A percentile compares a stretch with the other conserved stretches of the same genome.
These are phyloP conservation scores for Rhysida immarginata DNA, from an alignment of 1,140 invertebrate genomes.

Conservation along the genomic window DNA sequence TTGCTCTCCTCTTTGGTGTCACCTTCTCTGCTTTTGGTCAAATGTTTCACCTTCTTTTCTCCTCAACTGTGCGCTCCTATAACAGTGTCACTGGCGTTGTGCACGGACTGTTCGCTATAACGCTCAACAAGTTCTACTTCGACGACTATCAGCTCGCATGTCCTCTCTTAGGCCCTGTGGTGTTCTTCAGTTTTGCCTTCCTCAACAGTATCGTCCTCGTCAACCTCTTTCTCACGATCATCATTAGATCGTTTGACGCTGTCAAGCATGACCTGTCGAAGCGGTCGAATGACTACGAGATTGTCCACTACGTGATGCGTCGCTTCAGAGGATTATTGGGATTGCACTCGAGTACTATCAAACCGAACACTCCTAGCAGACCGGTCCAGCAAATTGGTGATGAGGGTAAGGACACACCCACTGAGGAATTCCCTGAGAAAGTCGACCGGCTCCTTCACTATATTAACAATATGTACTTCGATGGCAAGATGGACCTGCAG, in stretches of 20 bases:
- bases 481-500: slow-evolving; percentile 24
- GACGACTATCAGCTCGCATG: slow-evolving; percentile 30
- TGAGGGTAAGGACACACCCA: too few species aligned
- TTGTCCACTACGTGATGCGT: slow-evolving; percentile 23
- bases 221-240: slow-evolving; percentile 41
- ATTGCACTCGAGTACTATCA: too few species aligned
- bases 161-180: slow-evolving; percentile 33
- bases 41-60: slow-evolving; percentile 38
- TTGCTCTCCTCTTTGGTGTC: slow-evolving; percentile 28
- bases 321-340: slow-evolving; percentile 20
- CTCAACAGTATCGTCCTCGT: slow-evolving; percentile 37
- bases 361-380: neutral
- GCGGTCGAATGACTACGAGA: slow-evolving; percentile 24
- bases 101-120: slow-evolving; percentile 37
- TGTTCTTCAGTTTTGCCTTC: slow-evolving; percentile 38
- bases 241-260: slow-evolving; percentile 36
- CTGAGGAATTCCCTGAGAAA: slow-evolving; percentile 29
- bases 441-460: slow-evolving; percentile 30
- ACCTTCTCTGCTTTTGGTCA: slow-evolving; percentile 29
- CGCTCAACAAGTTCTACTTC: slow-evolving; percentile 40
- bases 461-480: slow-evolving; percentile 32
- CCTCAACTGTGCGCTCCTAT: slow-evolving; percentile 26
- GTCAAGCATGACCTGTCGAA: slow-evolving; percentile 21
- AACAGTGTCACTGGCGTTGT: slow-evolving; percentile 35
- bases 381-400: slow-evolving; percentile 4